Evolutionary conservation across 2,888 invertebrate species (phyloP).

Genomic region (Papilio demoleus): DNA sequence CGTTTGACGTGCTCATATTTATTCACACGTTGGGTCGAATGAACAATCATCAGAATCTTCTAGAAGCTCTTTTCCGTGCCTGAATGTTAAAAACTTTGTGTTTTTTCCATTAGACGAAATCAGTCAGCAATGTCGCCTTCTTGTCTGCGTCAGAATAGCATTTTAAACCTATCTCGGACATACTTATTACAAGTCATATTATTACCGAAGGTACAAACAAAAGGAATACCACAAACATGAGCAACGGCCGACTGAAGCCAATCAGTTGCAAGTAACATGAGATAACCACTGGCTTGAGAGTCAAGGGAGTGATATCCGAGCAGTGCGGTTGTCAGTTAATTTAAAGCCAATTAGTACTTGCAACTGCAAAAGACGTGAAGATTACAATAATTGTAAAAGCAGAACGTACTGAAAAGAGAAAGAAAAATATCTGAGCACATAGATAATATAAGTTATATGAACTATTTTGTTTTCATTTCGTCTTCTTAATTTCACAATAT

Average conservation of each 20-base stretch:
- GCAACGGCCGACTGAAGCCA: constrained; percentile 30
- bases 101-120: background rate
- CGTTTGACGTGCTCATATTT: constrained; percentile 31
- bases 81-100: background rate
- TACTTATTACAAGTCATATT: background rate
- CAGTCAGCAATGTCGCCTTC: background rate
- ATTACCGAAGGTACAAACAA: background rate
- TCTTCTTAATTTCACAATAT: no score
- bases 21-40: constrained; percentile 10
- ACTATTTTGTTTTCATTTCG: background rate
- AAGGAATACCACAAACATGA: constrained; percentile 12
- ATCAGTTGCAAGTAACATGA: constrained; percentile 30
- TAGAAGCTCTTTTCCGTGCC: background rate
- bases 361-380: background rate
- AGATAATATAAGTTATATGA: background rate
- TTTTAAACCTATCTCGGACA: background rate
- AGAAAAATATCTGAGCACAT: background rate
- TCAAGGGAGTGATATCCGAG: constrained; percentile 25
- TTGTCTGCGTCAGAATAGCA: background rate
- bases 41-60: constrained; percentile 7
- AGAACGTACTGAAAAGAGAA: background rate
- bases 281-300: constrained; percentile 26
- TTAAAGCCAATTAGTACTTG: constrained; percentile 36
- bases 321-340: constrained; percentile 9
- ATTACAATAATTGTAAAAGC: background rate